A percentile compares a stretch with the other conserved stretches of the same genome.
These are phyloP conservation scores for Holcopasites calliopsidis DNA, from an alignment of 1,140 invertebrate genomes.

Conservation along the genomic window DNA sequence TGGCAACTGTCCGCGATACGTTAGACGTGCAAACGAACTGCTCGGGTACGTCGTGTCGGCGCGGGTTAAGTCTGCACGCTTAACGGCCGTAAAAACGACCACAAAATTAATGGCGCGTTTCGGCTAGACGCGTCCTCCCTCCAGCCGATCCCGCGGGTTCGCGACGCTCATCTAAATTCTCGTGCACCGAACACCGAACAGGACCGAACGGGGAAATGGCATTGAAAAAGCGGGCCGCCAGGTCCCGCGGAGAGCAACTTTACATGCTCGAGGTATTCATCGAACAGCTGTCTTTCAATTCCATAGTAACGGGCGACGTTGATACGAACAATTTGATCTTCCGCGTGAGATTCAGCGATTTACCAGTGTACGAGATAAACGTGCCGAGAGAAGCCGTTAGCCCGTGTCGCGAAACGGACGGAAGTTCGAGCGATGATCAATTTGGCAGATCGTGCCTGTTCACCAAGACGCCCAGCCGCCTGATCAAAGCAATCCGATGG, in stretches of 20 bases:
- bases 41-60: not conserved
- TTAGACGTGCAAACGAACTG: not conserved
- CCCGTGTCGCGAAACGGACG: not conserved
- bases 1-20: constrained; percentile 6
- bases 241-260: constrained; percentile 55
- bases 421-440: constrained; percentile 38
- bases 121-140: not conserved
- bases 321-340: constrained; percentile 37
- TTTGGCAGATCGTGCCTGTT: constrained; percentile 69
- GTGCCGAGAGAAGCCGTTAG: not conserved
- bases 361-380: constrained; percentile 59
- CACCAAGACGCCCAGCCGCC: constrained; percentile 44
- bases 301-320: constrained; percentile 5
- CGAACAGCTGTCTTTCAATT: constrained; percentile 46
- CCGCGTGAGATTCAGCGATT: constrained; percentile 56
- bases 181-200: not conserved
- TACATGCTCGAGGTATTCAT: constrained; percentile 68
- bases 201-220: constrained; percentile 12
- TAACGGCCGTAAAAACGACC: constrained; percentile 7
- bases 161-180: constrained; percentile 43
- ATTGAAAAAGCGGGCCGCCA: not conserved
- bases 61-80: constrained; percentile 19
- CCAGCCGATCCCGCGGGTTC: not conserved
- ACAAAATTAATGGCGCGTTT: constrained; percentile 63
- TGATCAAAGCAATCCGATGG: constrained; percentile 52